Base-by-base conservation (phyloP, 2,888 invertebrate genomes). In the Bhutanitis thaidina region DNA sequence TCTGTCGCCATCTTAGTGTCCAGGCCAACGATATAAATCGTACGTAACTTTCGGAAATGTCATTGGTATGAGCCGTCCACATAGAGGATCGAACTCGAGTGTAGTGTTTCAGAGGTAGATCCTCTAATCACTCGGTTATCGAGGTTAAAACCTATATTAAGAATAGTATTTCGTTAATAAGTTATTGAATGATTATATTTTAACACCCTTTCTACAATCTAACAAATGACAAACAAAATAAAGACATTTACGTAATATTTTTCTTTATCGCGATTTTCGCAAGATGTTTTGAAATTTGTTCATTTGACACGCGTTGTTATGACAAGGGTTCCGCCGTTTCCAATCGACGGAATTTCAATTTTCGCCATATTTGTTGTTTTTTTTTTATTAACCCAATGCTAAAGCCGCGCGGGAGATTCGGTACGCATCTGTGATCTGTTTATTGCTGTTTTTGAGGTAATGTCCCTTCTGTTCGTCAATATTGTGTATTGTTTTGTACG, bases 351-450 rank as follows among this genome's bases (percentile, higher is more conserved):
- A 63, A 69, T 77, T 71, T 73, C 70, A 75, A 74, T 77, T 77
- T 80, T 79, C 71, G 69, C 66, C 60, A 65, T 69, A 71, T 77
- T 71, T 74, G 66, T 73, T 71, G 58, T 56, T 53, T 67, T 69
- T 70, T 74, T 73, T 74, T 67, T 77, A 77, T 77, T 71, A 73
- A 75, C 68, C 73, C 69, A 71, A 74, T 62, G 64, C 65, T 62
- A 67, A 70, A 72, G 77, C 76, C 72, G 74, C 61, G 56, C 56
- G 57, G 62, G 63, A 59, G 64, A 80, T 80, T 81, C 55, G 78
- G 60, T 62, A 70, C 82, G 65, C 82, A 81, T 80, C 75, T 82
- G 81, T 73, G 71, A 62, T 56, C 53, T 60, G 68, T 71, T 73
- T 77, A 78, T 79, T 69, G 62, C 56, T 59, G 64, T 62, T 62